Conservation (phyloP, 2,888 invertebrate genomes). For the Cremastinae sp. region DNA sequence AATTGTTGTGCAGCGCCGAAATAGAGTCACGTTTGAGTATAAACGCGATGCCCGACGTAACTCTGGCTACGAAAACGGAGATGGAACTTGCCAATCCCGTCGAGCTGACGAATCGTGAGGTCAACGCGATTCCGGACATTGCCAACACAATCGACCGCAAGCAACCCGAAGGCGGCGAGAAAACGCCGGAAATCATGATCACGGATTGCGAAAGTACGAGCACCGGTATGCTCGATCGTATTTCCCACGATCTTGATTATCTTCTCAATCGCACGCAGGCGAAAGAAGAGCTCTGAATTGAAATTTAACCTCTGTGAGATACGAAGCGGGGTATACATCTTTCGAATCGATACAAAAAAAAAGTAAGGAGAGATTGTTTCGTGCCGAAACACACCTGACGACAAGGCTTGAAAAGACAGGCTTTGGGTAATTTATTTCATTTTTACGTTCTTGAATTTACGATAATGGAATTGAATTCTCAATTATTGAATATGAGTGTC, state of each 20-base stretch:
- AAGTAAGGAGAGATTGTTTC: not conserved
- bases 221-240: conserved; percentile 88
- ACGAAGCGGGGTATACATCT: conserved; percentile 7
- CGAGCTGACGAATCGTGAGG: conserved; percentile 67
- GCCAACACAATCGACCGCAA: conserved; percentile 77
- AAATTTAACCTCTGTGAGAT: not conserved
- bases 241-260: conserved; percentile 91
- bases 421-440: conserved; percentile 5
- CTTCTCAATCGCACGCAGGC: conserved; percentile 86
- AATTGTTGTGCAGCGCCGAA: conserved; percentile 76
- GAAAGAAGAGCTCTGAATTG: conserved; percentile 67
- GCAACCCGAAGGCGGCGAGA: conserved; percentile 76
- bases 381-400: not conserved
- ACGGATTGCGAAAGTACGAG: conserved; percentile 70
- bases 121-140: conserved; percentile 75
- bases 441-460: conserved; percentile 1
- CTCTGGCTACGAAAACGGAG: conserved; percentile 72
- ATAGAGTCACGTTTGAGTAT: conserved; percentile 73
- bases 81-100: conserved; percentile 60
- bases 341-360: conserved; percentile 1
- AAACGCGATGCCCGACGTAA: conserved; percentile 77
- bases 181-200: conserved; percentile 69
- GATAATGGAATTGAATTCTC: conserved; percentile 34
- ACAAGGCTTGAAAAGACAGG: conserved; percentile 39
- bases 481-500: not conserved